phyloP scores from a whole-genome alignment of 2,888 invertebrate genomes.

The Tortricodes alternella region DNA sequence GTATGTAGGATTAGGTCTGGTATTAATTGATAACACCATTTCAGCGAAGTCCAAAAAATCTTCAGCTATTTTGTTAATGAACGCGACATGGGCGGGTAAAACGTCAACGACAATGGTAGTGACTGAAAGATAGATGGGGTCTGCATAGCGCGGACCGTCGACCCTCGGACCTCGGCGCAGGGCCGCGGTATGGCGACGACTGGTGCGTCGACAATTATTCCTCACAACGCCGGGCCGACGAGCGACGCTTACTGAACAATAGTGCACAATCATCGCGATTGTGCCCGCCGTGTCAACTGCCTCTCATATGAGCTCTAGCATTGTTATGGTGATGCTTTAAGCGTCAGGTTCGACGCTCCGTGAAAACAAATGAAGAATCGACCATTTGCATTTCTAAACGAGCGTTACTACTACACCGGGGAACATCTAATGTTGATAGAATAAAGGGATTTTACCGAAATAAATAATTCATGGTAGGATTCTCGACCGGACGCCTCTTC shows the following conservation, averaged over 20 bases:
- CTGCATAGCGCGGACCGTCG: constrained; percentile 36
- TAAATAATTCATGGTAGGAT: constrained; percentile 68
- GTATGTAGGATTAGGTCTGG: background rate
- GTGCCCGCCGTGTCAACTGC: constrained; percentile 69
- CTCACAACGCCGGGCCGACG: constrained; percentile 45
- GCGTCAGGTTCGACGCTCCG: constrained; percentile 63
- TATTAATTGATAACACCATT: background rate
- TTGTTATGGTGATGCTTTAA: constrained; percentile 74
- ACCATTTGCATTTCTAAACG: constrained; percentile 64
- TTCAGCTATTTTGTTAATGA: background rate
- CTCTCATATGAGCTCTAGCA: constrained; percentile 65
- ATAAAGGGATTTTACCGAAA: constrained; percentile 52
- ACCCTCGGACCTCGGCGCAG: constrained; percentile 51
- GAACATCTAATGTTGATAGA: constrained; percentile 41
- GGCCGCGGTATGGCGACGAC: constrained; percentile 42
- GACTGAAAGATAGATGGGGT: constrained; percentile 54
- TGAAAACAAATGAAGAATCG: constrained; percentile 63
- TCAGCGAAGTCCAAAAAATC: background rate
- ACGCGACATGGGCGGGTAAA: constrained; percentile 30
- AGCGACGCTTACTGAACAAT: constrained; percentile 60
- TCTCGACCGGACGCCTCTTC: constrained; percentile 47
- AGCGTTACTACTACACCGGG: constrained; percentile 42
- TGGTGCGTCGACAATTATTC: constrained; percentile 55
- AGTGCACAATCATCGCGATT: constrained; percentile 71
- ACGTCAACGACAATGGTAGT: constrained; percentile 42